These are phyloP conservation scores for Fukomys damarensis DNA, from an alignment of 2,113 vertebrate species.

Conservation along the genomic window DNA sequence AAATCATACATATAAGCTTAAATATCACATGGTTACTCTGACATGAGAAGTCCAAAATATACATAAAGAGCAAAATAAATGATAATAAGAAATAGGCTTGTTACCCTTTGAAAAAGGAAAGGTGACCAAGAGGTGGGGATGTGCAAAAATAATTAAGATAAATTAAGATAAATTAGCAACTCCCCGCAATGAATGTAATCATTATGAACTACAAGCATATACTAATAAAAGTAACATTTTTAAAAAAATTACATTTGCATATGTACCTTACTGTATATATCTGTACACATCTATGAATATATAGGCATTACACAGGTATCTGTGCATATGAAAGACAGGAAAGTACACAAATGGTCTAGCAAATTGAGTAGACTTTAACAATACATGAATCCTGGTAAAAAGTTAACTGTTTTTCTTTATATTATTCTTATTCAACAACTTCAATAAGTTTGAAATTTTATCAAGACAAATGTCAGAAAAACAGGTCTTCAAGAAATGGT, in stretches of 20 bases:
- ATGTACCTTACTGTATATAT: neutral
- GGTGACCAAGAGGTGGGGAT: neutral
- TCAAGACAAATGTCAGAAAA: neutral
- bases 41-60: neutral
- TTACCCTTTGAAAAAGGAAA: neutral
- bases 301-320: too few species aligned
- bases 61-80: neutral
- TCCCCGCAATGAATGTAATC: neutral
- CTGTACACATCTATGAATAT: neutral
- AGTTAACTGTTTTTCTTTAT: neutral
- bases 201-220: neutral
- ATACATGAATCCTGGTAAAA: neutral
- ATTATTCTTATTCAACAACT: neutral
- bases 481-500: neutral
- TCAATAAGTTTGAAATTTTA: neutral
- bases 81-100: neutral
- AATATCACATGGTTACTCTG: neutral
- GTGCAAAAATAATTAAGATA: neutral
- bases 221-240: neutral
- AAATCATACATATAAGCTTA: neutral
- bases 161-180: neutral
- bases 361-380: neutral
- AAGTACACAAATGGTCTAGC: neutral
- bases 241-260: neutral
- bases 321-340: neutral